Conservation (phyloP, 2,797 vertebrate genomes). For the Hyperoplus immaculatus region DNA sequence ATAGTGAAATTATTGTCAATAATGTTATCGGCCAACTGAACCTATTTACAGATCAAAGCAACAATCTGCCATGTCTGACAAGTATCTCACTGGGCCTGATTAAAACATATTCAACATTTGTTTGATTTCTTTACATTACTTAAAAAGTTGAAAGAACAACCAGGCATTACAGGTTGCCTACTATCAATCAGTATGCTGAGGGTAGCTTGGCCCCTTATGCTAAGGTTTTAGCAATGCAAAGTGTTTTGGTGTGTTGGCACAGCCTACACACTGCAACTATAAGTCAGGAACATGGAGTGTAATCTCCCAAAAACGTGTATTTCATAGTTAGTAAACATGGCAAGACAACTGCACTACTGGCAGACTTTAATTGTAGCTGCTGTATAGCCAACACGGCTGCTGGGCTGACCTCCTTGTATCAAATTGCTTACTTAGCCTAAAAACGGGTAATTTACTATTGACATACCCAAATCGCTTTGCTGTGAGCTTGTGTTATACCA, state of each 20-base stretch:
- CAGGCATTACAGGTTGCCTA: neutral
- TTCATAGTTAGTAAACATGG: neutral
- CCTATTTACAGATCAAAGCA: neutral
- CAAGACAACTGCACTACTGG: neutral
- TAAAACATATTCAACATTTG: too few relatives aligned
- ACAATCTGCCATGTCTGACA: neutral
- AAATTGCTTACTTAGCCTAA: too few relatives aligned
- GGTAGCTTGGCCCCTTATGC: too few relatives aligned
- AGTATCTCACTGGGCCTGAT: neutral
- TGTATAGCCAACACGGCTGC: too few relatives aligned
- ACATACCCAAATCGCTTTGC: too few relatives aligned
- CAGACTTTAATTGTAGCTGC: too few relatives aligned
- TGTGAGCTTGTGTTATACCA: too few relatives aligned
- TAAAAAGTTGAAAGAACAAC: neutral
- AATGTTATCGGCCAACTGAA: neutral
- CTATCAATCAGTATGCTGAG: neutral
- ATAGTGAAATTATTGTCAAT: too few relatives aligned
- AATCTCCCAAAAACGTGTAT: neutral
- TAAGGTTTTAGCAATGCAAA: too few relatives aligned
- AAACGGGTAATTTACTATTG: too few relatives aligned
- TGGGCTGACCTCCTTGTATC: too few relatives aligned
- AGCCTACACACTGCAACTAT: neutral
- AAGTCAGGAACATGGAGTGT: neutral
- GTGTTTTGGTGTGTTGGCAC: neutral
- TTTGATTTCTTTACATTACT: too few relatives aligned